Evolutionary conservation across 2,797 vertebrate species (phyloP).

Genomic region (Lepilemur ruficaudatus): DNA sequence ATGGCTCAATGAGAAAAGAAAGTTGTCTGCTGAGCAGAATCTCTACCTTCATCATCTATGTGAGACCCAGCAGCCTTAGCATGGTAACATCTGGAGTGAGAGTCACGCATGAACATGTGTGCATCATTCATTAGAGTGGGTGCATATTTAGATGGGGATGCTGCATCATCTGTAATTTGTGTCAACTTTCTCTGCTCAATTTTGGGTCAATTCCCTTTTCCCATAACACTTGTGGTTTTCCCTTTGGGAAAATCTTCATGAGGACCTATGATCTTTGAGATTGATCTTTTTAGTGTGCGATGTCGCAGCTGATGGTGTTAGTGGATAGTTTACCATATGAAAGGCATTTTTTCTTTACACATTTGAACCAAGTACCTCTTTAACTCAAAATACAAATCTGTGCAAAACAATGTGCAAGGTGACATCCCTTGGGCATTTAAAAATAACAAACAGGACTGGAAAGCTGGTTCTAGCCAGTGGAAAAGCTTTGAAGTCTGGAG

Average conservation of each 20-base stretch:
- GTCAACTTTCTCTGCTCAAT: background rate
- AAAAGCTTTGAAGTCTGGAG: background rate
- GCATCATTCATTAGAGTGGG: background rate
- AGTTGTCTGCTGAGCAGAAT: background rate
- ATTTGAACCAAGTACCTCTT: background rate
- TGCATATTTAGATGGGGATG: background rate
- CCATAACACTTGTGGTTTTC: background rate
- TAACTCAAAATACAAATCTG: slow-evolving; percentile 7
- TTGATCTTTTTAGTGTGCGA: background rate
- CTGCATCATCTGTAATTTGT: background rate
- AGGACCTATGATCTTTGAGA: background rate
- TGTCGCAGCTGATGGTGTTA: background rate
- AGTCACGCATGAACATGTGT: background rate
- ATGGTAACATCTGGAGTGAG: background rate
- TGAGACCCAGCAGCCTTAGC: background rate
- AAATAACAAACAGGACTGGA: background rate
- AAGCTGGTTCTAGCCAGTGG: background rate
- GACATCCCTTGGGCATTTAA: background rate
- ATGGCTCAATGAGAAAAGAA: background rate
- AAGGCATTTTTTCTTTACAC: background rate
- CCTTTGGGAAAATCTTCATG: background rate
- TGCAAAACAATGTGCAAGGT: background rate
- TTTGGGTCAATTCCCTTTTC: background rate
- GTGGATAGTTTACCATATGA: background rate
- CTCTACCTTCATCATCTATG: background rate